Evolutionary conservation across 1,140 invertebrate species (phyloP).

Genomic region (Gerris buenoi): DNA sequence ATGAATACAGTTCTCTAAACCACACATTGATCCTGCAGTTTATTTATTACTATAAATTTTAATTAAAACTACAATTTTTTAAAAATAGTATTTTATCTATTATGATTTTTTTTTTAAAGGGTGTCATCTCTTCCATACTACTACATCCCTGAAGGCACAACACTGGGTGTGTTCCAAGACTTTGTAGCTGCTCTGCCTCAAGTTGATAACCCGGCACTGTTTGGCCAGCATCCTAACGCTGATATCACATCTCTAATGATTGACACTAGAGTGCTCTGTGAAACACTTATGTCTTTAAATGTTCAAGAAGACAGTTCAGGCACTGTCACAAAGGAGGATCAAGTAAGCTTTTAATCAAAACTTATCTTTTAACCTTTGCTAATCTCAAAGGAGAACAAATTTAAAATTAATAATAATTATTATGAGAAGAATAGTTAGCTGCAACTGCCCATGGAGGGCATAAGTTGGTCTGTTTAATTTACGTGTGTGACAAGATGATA

Average conservation of each 20-base stretch:
- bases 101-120: conserved; percentile 25
- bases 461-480: too few species aligned
- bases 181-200: conserved; percentile 57
- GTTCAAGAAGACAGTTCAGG: conserved; percentile 39
- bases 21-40: too few species aligned
- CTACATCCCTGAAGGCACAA: conserved; percentile 67
- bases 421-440: too few species aligned
- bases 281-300: conserved; percentile 66
- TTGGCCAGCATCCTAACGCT: conserved; percentile 80
- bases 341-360: conserved; percentile 22
- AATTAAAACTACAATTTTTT: too few species aligned
- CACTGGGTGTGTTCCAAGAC: conserved; percentile 58
- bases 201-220: conserved; percentile 63
- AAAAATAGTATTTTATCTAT: not conserved
- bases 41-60: too few species aligned
- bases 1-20: too few species aligned
- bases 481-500: too few species aligned
- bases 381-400: too few species aligned
- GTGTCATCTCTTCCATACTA: conserved; percentile 52
- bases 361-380: not conserved
- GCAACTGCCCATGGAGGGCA: too few species aligned
- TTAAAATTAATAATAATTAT: too few species aligned
- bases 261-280: conserved; percentile 59
- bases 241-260: conserved; percentile 73
- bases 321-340: conserved; percentile 47